Base-by-base conservation (phyloP, 2,113 vertebrate genomes). In the Oxyura jamaicensis region DNA sequence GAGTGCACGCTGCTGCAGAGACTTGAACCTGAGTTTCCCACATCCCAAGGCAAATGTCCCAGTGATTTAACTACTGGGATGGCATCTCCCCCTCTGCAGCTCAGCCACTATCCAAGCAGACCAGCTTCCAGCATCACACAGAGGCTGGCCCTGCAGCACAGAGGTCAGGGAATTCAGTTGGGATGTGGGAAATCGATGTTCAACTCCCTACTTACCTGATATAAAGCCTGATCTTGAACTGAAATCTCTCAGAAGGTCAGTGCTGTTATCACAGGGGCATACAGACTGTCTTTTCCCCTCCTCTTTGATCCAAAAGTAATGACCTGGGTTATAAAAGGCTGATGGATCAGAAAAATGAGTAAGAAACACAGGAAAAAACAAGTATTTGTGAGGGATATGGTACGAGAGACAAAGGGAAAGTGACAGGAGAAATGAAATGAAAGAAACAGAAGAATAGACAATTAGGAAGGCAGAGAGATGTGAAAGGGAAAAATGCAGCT, bases 141-240 rank as follows among this genome's bases (percentile, higher is more conserved):
- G 66, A 84, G 53, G 69, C 28, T 81, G 69, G 66, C 18, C 26
- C 66, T 63, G 88, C 63, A 66, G 59, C 56, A 69, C 82, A 83
- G 35, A 85, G 67, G 55, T 58, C 75, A 93, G 91, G 83, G 42
- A 88, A 68, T 75, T 95, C 74, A 82, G 56, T 3, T 96, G 91
- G 84, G 83, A 97, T 95, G 94, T 93, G 95, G 94, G 93, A 95
- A 97, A 95, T 91, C 63, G 78, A 86, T 2, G 94, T 91, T 95
- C 94, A 96, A 76, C 91, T 97, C 95, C 66, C 96, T 93, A 94
- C 95, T 97, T 96, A 96, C 95, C 96, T 96, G 92, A 94, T 83
- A 62, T 88, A 97, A 95, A 95, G 96, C 94, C 96, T 95, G 86
- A 93, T 97, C 96, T 93, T 78, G 96, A 92, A 96, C 91, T 97